These are phyloP conservation scores for Cordylochernes scorpioides DNA, from an alignment of 2,888 invertebrate species.

Conservation along the genomic window DNA sequence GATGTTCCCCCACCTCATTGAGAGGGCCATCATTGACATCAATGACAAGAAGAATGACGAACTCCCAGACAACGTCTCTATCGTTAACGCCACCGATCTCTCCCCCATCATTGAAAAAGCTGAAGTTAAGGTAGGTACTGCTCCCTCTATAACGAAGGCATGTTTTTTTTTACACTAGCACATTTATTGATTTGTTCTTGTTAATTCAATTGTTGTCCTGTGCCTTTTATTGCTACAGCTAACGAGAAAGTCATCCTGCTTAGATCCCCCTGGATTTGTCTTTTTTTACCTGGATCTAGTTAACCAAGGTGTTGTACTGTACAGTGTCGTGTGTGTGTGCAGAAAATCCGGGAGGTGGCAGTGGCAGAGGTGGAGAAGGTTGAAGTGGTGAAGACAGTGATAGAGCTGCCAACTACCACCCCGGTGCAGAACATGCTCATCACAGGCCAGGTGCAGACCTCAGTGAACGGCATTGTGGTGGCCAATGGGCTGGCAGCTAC, in stretches of 20 bases:
- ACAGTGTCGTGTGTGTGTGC: slow-evolving; percentile 1
- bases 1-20: slow-evolving; percentile 91
- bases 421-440: slow-evolving; percentile 67
- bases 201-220: too few species aligned
- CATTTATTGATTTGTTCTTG: too few species aligned
- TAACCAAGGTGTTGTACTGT: too few species aligned
- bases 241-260: too few species aligned
- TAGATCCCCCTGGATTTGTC: too few species aligned
- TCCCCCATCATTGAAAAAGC: slow-evolving; percentile 74
- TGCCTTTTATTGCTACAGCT: too few species aligned
- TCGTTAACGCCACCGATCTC: slow-evolving; percentile 72
- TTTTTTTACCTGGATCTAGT: too few species aligned
- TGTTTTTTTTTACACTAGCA: too few species aligned
- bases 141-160: too few species aligned
- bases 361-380: slow-evolving; percentile 22
- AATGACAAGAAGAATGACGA: slow-evolving; percentile 22
- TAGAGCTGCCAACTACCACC: slow-evolving; percentile 75
- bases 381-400: slow-evolving; percentile 69
- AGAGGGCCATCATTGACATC: slow-evolving; percentile 42
- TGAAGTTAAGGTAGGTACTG: slow-evolving; percentile 30
- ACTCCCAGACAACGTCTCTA: slow-evolving; percentile 51
- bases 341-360: slow-evolving; percentile 15
- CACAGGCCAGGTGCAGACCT: slow-evolving; percentile 54
- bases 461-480: slow-evolving; percentile 57
- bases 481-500: slow-evolving; percentile 83